These are phyloP conservation scores for Stigmatopora nigra DNA, from an alignment of 2,113 vertebrate genomes.

Conservation along the genomic window DNA sequence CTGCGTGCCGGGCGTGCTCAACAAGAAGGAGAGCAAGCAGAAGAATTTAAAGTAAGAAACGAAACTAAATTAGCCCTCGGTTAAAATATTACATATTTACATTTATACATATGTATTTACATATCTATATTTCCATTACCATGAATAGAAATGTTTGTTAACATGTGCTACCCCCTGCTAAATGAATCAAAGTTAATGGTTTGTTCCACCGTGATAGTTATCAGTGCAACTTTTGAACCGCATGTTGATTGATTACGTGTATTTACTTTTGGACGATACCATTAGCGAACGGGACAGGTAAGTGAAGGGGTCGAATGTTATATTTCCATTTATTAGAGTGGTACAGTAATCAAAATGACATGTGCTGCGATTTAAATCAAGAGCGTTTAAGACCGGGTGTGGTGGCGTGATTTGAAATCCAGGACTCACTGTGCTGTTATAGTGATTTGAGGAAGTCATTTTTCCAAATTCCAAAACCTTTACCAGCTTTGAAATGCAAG, in stretches of 20 bases:
- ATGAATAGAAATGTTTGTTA: too few relatives aligned
- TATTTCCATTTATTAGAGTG: background rate
- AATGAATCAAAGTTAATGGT: too few relatives aligned
- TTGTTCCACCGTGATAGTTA: background rate
- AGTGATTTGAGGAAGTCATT: background rate
- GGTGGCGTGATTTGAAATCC: background rate
- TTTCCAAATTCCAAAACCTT: background rate
- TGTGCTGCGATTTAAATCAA: background rate
- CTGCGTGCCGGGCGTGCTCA: slow-evolving; percentile 92
- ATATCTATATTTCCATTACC: too few relatives aligned
- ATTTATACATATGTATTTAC: too few relatives aligned
- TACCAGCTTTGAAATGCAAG: background rate
- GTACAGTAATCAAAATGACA: background rate
- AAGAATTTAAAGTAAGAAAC: slow-evolving; percentile 77
- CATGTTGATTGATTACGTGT: background rate
- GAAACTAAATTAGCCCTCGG: too few relatives aligned
- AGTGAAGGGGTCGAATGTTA: too few relatives aligned
- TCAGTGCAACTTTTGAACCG: slow-evolving; percentile 5
- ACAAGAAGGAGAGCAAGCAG: slow-evolving; percentile 83
- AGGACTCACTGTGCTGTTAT: background rate
- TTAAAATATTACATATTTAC: too few relatives aligned
- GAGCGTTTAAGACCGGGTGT: background rate
- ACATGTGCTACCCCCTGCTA: too few relatives aligned
- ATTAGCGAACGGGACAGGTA: background rate
- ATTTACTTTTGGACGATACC: background rate